These are phyloP conservation scores for Apostichopus parvimensis DNA, from an alignment of 35 echinoderm and acorn worm species.

Conservation along the genomic window DNA sequence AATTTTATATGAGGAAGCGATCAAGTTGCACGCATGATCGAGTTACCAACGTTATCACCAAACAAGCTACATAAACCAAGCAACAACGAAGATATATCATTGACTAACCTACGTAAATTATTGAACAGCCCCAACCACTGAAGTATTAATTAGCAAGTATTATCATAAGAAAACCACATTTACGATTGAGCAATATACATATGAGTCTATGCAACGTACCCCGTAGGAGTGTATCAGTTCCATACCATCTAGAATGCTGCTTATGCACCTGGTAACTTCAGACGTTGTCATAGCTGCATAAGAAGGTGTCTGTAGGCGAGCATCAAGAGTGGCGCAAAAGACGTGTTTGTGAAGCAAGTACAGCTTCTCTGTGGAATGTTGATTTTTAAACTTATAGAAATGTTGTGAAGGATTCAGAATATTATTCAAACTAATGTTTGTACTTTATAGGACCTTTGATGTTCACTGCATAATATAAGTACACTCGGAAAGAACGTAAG, in stretches of 20 bases:
- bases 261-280: not conserved
- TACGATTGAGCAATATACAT: not conserved
- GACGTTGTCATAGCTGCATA: not conserved
- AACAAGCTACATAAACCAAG: too few relatives aligned
- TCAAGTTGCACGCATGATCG: too few relatives aligned
- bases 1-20: too few relatives aligned
- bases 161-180: not conserved
- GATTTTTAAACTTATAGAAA: too few relatives aligned
- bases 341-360: conserved; percentile 2
- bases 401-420: not conserved
- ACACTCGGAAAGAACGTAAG: too few relatives aligned
- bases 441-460: too few relatives aligned
- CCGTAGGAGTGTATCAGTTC: conserved; percentile 2
- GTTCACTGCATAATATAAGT: too few relatives aligned
- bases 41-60: too few relatives aligned
- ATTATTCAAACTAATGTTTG: not conserved
- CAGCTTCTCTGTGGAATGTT: not conserved
- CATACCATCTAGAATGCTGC: conserved; percentile 11
- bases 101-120: too few relatives aligned
- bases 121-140: too few relatives aligned
- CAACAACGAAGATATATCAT: too few relatives aligned
- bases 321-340: not conserved
- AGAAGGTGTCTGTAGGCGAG: not conserved
- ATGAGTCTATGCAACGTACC: not conserved
- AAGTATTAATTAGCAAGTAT: not conserved